These are phyloP conservation scores for Sitobion miscanthi DNA, from an alignment of 1,140 invertebrate genomes.

Conservation along the genomic window DNA sequence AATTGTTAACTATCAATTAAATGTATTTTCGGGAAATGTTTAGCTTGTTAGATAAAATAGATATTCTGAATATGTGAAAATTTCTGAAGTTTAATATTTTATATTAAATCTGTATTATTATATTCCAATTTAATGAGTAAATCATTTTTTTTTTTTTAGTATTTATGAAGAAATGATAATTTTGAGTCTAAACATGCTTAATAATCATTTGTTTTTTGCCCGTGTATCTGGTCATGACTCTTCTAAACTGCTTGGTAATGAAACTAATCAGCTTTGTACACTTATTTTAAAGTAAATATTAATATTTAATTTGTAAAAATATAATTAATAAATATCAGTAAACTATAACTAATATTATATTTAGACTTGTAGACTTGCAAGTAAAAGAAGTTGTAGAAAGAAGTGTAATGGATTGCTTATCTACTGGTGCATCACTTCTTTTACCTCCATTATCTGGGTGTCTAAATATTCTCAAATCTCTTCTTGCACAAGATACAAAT, in stretches of 20 bases:
- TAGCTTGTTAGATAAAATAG: too few relatives aligned
- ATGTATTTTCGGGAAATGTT: too few relatives aligned
- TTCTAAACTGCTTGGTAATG: constrained; percentile 64
- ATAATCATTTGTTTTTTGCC: constrained; percentile 70
- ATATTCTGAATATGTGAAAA: too few relatives aligned
- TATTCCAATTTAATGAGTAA: background rate
- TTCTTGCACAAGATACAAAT: constrained; percentile 67
- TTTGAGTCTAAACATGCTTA: constrained; percentile 68
- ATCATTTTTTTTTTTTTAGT: background rate
- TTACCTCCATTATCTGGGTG: constrained; percentile 69
- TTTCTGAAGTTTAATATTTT: background rate
- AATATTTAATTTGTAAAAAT: background rate
- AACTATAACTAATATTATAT: background rate
- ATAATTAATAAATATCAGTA: background rate
- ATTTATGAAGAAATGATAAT: constrained; percentile 68
- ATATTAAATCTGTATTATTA: background rate
- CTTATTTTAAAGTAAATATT: constrained; percentile 64
- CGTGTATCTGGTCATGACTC: constrained; percentile 64
- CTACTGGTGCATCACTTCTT: constrained; percentile 68
- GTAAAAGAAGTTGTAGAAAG: constrained; percentile 67
- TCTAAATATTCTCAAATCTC: constrained; percentile 68
- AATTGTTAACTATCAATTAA: too few relatives aligned
- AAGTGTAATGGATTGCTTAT: constrained; percentile 68
- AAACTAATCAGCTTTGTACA: constrained; percentile 67
- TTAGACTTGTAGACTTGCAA: constrained; percentile 69